A percentile compares a stretch with the other conserved stretches of the same genome.
Evolutionary conservation across 2,797 vertebrate genomes (phyloP).

Genomic region (Sebastes jordani): DNA sequence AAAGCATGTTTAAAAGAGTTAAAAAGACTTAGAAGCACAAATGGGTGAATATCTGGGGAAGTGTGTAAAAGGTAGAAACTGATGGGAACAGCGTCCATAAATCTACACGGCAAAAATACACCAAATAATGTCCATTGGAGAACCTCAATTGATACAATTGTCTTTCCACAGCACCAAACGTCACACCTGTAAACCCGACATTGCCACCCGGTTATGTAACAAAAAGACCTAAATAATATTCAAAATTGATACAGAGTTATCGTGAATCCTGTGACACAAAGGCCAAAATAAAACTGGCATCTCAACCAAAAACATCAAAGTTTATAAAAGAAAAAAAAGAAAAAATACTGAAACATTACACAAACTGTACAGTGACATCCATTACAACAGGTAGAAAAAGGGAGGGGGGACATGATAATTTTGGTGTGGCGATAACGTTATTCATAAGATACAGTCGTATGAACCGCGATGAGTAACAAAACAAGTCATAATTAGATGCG

Average conservation of each 20-base stretch:
- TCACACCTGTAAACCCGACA: constrained; percentile 59
- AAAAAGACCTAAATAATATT: constrained; percentile 80
- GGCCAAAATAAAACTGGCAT: constrained; percentile 77
- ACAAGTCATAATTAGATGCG: constrained; percentile 71
- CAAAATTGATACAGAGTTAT: constrained; percentile 75
- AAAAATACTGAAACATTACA: constrained; percentile 87
- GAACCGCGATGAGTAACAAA: constrained; percentile 79
- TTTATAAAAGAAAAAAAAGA: constrained; percentile 75
- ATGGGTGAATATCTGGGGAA: background rate
- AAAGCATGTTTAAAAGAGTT: background rate
- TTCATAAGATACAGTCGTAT: constrained; percentile 78
- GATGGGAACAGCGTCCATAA: background rate
- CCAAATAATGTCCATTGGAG: background rate
- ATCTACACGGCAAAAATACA: background rate
- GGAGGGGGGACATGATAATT: constrained; percentile 72
- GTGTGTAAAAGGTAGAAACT: background rate
- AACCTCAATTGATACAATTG: constrained; percentile 8
- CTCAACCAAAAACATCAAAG: constrained; percentile 72
- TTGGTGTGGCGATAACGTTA: constrained; percentile 83
- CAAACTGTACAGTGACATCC: constrained; percentile 90
- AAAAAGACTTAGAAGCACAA: background rate
- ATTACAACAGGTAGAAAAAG: constrained; percentile 86
- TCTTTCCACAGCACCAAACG: constrained; percentile 76
- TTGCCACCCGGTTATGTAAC: constrained; percentile 76
- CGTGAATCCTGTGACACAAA: constrained; percentile 71